phyloP scores from a whole-genome alignment of 2,888 invertebrate genomes.

The Synergus umbraculus region DNA sequence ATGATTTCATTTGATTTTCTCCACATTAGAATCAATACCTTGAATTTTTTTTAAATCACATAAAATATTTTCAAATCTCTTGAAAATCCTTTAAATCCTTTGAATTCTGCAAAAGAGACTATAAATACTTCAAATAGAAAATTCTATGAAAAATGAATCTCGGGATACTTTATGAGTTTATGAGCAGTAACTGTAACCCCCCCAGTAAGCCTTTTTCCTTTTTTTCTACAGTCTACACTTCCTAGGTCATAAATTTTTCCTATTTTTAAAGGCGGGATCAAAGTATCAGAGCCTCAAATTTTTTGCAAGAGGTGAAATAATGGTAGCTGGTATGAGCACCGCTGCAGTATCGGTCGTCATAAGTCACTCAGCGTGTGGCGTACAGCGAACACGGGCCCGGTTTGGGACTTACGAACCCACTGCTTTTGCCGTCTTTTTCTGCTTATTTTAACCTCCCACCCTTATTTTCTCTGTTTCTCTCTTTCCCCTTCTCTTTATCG shows the following conservation, averaged over 20 bases:
- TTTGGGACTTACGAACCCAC: conserved; percentile 61
- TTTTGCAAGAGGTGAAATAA: conserved; percentile 21
- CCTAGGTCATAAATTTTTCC: conserved; percentile 27
- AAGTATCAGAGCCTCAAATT: neutral
- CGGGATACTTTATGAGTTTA: conserved; percentile 1
- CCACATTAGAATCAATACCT: too few species aligned
- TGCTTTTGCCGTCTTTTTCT: conserved; percentile 50
- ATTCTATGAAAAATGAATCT: neutral
- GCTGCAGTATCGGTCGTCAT: conserved; percentile 70
- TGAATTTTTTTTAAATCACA: too few species aligned
- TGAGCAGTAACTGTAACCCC: neutral
- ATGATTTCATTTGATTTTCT: too few species aligned
- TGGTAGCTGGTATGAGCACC: conserved; percentile 65
- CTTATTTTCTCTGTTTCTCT: conserved; percentile 48
- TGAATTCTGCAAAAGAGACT: neutral
- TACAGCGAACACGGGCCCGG: conserved; percentile 67
- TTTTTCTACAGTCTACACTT: neutral
- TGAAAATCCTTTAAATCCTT: too few species aligned
- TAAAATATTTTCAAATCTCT: too few species aligned
- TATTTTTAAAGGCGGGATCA: conserved; percentile 2
- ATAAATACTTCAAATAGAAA: neutral
- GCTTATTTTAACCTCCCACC: conserved; percentile 47
- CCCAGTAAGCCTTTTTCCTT: neutral
- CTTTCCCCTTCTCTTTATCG: conserved; percentile 45
- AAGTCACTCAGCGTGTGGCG: conserved; percentile 75